Conservation (phyloP, 2,888 invertebrate species). For the Drosophila acutilabella region DNA sequence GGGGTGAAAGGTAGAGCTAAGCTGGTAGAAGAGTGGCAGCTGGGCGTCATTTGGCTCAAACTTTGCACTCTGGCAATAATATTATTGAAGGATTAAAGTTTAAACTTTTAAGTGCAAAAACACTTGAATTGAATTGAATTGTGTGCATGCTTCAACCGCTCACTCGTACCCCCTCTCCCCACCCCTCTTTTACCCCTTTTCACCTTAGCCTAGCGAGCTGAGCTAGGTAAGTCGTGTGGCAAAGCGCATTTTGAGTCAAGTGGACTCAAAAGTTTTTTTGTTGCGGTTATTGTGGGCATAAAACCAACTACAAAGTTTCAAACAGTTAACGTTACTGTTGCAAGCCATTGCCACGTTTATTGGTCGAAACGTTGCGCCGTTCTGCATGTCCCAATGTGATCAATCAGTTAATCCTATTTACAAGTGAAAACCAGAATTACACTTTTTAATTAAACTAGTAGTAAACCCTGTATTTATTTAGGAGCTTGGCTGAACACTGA, state of each 20-base stretch:
- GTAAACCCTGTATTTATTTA: too few relatives aligned
- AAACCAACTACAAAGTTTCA: constrained; percentile 66
- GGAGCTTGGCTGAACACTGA: too few relatives aligned
- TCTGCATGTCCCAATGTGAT: constrained; percentile 16
- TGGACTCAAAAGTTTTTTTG: constrained; percentile 69
- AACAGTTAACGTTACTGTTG: constrained; percentile 38
- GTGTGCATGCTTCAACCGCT: constrained; percentile 30
- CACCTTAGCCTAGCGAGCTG: not conserved
- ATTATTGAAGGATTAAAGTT: constrained; percentile 81
- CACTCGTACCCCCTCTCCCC: not conserved
- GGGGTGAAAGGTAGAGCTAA: not conserved
- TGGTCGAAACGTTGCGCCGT: not conserved
- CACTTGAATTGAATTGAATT: constrained; percentile 76
- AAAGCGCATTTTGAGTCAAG: constrained; percentile 65
- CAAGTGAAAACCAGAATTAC: too few relatives aligned
- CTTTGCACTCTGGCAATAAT: constrained; percentile 75
- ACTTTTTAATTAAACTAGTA: too few relatives aligned
- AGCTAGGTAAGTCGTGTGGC: constrained; percentile 45
- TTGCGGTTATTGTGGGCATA: constrained; percentile 63
- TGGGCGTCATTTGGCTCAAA: constrained; percentile 38
- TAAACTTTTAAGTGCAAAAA: constrained; percentile 80
- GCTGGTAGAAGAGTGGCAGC: not conserved
- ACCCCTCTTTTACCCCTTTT: not conserved
- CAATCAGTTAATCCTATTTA: constrained; percentile 16
- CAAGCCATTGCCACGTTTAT: constrained; percentile 20